Evolutionary conservation across 2,113 vertebrate genomes (phyloP).

Genomic region (Lucifuga dentata): DNA sequence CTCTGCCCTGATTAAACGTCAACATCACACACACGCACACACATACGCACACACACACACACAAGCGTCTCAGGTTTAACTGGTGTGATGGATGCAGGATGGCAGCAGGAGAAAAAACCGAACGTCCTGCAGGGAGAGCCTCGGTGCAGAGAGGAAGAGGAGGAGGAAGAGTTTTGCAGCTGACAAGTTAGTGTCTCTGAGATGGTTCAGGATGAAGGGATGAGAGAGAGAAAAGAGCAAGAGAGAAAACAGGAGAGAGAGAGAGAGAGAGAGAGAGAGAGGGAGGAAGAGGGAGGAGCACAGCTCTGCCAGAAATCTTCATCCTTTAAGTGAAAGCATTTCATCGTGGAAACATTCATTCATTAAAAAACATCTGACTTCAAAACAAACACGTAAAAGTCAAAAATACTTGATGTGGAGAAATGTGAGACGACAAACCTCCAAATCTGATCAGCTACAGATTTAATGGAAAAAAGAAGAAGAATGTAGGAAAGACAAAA

Average conservation of each 20-base stretch:
- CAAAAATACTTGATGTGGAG: too few species aligned
- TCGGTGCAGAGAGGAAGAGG: constrained; percentile 30
- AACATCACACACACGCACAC: constrained; percentile 5
- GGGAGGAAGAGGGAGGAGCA: not conserved
- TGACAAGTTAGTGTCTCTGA: constrained; percentile 48
- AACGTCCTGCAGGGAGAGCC: constrained; percentile 36
- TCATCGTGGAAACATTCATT: too few species aligned
- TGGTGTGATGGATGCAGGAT: constrained; percentile 9
- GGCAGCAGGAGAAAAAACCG: constrained; percentile 8
- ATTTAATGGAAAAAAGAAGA: too few species aligned
- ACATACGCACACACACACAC: not conserved
- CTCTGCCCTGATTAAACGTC: constrained; percentile 1
- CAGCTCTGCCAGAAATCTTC: too few species aligned
- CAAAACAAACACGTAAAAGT: too few species aligned
- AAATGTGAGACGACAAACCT: too few species aligned
- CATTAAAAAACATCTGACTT: too few species aligned
- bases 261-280: constrained; percentile 38
- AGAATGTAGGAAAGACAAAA: too few species aligned
- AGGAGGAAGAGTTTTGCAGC: constrained; percentile 28
- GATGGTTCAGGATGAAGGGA: constrained; percentile 19
- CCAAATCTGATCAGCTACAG: too few species aligned
- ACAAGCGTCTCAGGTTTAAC: not conserved
- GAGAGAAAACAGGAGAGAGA: too few species aligned
- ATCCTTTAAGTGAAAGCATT: too few species aligned
- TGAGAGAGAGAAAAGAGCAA: not conserved